Evolutionary conservation across 2,888 invertebrate genomes (phyloP).

Genomic region (Macrophya alboannulata): DNA sequence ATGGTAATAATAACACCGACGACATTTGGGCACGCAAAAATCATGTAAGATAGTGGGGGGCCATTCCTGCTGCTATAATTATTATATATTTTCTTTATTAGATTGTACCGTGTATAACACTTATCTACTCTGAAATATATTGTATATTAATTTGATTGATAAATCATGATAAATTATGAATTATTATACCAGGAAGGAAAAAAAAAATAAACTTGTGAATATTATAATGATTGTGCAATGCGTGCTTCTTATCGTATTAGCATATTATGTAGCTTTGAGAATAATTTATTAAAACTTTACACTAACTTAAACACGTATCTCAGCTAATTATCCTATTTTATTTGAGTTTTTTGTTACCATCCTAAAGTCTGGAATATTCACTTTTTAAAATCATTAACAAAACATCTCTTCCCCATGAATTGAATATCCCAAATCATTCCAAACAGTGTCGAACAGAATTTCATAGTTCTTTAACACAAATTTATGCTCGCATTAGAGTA

Average conservation of each 20-base stretch:
- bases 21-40: slow-evolving; percentile 75
- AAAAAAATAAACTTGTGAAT: slow-evolving; percentile 62
- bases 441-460: neutral
- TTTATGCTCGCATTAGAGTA: neutral
- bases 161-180: slow-evolving; percentile 77
- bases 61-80: slow-evolving; percentile 78
- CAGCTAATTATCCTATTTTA: slow-evolving; percentile 48
- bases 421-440: neutral
- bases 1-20: slow-evolving; percentile 66
- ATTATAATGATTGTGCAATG: slow-evolving; percentile 56
- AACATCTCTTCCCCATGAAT: neutral
- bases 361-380: neutral
- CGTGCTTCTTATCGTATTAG: slow-evolving; percentile 54
- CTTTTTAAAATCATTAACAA: neutral
- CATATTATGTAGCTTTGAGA: slow-evolving; percentile 51
- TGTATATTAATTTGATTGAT: slow-evolving; percentile 79
- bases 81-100: slow-evolving; percentile 74
- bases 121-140: slow-evolving; percentile 75
- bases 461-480: neutral
- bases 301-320: slow-evolving; percentile 43
- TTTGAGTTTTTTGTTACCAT: neutral
- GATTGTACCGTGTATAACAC: slow-evolving; percentile 77
- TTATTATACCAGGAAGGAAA: slow-evolving; percentile 71
- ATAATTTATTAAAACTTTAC: slow-evolving; percentile 56
- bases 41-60: slow-evolving; percentile 79